A percentile compares a stretch with the other conserved stretches of the same genome.
Evolutionary conservation across 2,888 invertebrate genomes (phyloP).

Genomic region (Chelonus formosanus): DNA sequence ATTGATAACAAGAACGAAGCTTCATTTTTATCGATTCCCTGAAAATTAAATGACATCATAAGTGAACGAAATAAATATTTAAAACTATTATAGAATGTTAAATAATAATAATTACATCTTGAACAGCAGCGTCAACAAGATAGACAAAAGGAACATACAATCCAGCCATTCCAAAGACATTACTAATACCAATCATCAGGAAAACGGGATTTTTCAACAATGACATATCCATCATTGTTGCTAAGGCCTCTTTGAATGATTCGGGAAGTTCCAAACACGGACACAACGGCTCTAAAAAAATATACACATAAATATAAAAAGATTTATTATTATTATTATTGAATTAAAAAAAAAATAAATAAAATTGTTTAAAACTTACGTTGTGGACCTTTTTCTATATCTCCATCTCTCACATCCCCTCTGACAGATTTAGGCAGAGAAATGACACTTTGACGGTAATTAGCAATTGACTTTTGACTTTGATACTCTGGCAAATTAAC

Average conservation of each 20-base stretch:
- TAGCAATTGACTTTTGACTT: conserved; percentile 88
- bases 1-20: conserved; percentile 83
- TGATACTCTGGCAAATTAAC: conserved; percentile 92
- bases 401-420: conserved; percentile 70
- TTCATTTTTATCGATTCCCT: conserved; percentile 76
- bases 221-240: conserved; percentile 91
- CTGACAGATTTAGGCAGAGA: conserved; percentile 79
- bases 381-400: conserved; percentile 72
- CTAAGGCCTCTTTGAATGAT: conserved; percentile 83
- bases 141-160: conserved; percentile 97
- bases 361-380: conserved; percentile 60
- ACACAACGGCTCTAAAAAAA: conserved; percentile 75
- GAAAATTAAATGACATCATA: conserved; percentile 43
- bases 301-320: conserved; percentile 3
- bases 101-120: conserved; percentile 69
- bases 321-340: not conserved
- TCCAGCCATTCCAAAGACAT: conserved; percentile 97
- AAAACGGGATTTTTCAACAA: conserved; percentile 89
- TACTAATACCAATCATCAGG: conserved; percentile 90
- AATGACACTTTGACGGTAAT: conserved; percentile 90
- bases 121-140: conserved; percentile 82
- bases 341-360: not conserved
- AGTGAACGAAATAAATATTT: not conserved
- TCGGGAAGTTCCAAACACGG: conserved; percentile 81
- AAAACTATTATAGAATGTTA: not conserved